Evolutionary conservation across 2,888 invertebrate species (phyloP), one percentile per base, ranked within the genome.

Genomic region (Eupithecia tripunctaria): DNA sequence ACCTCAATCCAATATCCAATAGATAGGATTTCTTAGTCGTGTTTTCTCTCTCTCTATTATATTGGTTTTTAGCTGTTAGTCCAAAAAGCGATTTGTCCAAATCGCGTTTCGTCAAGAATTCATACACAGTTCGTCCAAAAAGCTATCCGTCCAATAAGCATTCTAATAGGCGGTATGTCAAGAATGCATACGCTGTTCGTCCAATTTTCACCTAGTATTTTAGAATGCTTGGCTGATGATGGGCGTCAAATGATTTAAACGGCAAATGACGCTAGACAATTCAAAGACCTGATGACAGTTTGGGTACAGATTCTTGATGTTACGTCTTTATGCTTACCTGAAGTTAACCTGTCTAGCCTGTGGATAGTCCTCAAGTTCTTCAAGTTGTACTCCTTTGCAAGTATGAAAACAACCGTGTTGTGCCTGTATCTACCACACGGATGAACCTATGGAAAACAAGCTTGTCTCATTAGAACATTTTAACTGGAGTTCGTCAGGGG

Each of bases 381-480:
- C 93, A 98, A 95, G 92, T 98, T 98, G 91, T 98, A 97, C 92
- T 99, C 99, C 93, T 99, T 99, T 82, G 98, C 98, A 85, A 99
- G 96, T 85, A 99, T 99, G 90, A 98, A 99, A 71, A 98, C 97
- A 78, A 99, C 97, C 10, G 99, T 98, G 94, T 99, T 99, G 95
- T 99, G 98, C 70, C 99, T 96, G 94, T 99, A 99, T 86, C 99
- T 96, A 76, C 99, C 99, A 91, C 99, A 99, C 3, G 99, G 99
- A 92, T 99, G 99, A 75, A 98, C 98, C 98, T 98, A 94, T 65
- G 77, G 75, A 81, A 76, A 80, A 70, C 73, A 71, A 72, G 76
- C 76, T 77, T 73, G 73, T 80, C 76, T 78, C 29, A 76, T 74
- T 74, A 74, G 65, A 70, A 62, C 10, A 68, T 47, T n/a, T 59